Conservation (phyloP, 2,113 vertebrate species). For the human (Homo sapiens) region GRCh38 chr12:73262001-73262500, state of each 20-base stretch:
- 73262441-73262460: background rate
- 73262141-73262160: constrained; percentile 9
- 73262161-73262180: background rate
- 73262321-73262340: background rate
- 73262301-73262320: background rate
- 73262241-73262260: constrained; percentile 39
- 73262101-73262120: background rate
- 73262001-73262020: background rate
- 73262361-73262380: background rate
- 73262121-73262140: background rate
- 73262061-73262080: background rate
- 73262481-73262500: background rate
- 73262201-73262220: constrained; percentile 24
- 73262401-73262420: background rate
- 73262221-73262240: background rate
- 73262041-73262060: background rate
- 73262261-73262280: background rate
- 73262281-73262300: background rate
- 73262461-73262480: background rate
- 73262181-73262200: background rate
- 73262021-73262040: background rate
- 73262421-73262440: background rate
- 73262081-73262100: constrained; percentile 3
- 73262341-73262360: background rate
- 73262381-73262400: background rate